These are phyloP conservation scores for Schizopygopsis pylzovi DNA, from an alignment of 2,797 vertebrate genomes.

Conservation along the genomic window DNA sequence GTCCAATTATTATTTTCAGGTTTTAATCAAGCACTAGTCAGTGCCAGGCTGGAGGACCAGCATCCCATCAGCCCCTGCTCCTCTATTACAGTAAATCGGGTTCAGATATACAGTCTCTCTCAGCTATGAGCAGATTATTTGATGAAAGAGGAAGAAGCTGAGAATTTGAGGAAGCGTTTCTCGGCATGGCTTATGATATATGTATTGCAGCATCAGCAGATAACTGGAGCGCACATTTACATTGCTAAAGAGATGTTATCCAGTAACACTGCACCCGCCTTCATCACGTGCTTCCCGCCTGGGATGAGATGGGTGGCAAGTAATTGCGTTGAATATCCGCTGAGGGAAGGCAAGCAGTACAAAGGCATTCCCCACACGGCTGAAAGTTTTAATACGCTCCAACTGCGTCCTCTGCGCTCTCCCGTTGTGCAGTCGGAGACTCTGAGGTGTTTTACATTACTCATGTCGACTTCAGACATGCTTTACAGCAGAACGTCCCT, in stretches of 20 bases:
- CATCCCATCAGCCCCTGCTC: not conserved
- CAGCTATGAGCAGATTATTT: conserved; percentile 12
- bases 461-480: too few species aligned
- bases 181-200: not conserved
- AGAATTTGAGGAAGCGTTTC: not conserved
- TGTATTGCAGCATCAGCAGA: conserved; percentile 15
- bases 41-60: too few species aligned
- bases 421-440: conserved; percentile 12
- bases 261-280: conserved; percentile 1
- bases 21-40: not conserved
- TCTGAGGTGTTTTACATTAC: conserved; percentile 29
- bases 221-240: conserved; percentile 32
- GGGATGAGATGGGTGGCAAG: not conserved
- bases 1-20: not conserved
- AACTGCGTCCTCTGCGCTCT: conserved; percentile 1
- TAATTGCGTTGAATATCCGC: conserved; percentile 29
- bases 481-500: not conserved
- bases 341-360: not conserved
- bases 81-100: not conserved
- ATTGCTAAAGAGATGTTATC: not conserved
- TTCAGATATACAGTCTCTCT: not conserved
- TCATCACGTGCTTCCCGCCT: not conserved
- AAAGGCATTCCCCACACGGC: conserved; percentile 6
- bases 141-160: not conserved
- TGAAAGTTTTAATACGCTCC: conserved; percentile 42